A percentile compares a stretch with the other conserved stretches of the same genome.
These are phyloP conservation scores for Tenthredo amoena DNA, from an alignment of 2,888 invertebrate genomes.

Conservation along the genomic window DNA sequence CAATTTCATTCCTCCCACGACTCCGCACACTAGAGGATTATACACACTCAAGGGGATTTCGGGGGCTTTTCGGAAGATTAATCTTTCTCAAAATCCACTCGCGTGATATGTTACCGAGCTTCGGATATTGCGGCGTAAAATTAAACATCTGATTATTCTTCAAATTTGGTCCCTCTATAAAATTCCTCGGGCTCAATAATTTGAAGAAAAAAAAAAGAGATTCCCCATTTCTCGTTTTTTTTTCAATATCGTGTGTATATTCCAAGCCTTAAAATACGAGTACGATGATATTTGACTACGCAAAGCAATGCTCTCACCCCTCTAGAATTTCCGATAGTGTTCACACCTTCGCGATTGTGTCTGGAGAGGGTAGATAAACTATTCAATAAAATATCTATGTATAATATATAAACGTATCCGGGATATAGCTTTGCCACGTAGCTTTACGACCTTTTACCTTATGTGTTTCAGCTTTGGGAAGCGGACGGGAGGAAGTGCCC, in stretches of 20 bases:
- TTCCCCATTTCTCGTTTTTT: not conserved
- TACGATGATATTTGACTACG: not conserved
- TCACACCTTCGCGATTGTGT: not conserved
- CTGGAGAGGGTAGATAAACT: not conserved
- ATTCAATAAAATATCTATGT: not conserved
- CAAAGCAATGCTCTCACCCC: not conserved
- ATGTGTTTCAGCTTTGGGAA: constrained; percentile 88
- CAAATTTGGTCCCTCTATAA: no score
- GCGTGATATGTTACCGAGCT: not conserved
- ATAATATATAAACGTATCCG: not conserved
- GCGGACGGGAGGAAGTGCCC: constrained; percentile 87
- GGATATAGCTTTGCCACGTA: not conserved
- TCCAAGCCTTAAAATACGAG: not conserved
- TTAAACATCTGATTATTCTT: not conserved
- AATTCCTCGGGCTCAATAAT: no score
- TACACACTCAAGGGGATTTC: not conserved
- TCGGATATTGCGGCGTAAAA: not conserved
- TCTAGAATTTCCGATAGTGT: no score
- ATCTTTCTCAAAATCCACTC: constrained; percentile 4
- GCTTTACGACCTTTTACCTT: constrained; percentile 53
- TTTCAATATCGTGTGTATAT: not conserved
- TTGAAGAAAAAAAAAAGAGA: not conserved
- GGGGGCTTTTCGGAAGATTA: not conserved
- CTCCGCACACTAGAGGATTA: not conserved
- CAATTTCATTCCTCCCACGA: not conserved